Conservation (phyloP, 2,113 vertebrate genomes). For the Poicephalus meyeri region DNA sequence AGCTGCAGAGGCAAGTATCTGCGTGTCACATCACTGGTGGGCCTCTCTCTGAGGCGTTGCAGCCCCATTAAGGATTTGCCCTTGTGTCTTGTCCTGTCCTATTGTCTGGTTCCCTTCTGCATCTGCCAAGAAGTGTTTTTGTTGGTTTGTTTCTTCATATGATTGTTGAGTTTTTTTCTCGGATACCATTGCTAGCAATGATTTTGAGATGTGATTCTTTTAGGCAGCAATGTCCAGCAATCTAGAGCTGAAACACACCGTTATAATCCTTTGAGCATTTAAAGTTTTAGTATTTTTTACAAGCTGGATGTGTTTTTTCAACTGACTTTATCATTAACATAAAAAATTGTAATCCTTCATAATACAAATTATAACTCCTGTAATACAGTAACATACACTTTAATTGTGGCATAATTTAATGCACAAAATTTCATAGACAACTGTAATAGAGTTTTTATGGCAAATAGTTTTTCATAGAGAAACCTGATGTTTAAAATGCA, state of each 20-base stretch:
- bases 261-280: neutral
- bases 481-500: neutral
- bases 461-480: neutral
- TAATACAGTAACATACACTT: neutral
- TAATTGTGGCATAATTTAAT: neutral
- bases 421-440: neutral
- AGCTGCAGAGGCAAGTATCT: neutral
- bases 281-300: neutral
- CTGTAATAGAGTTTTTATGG: neutral
- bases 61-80: neutral
- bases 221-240: neutral
- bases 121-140: neutral
- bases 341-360: neutral
- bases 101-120: neutral
- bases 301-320: neutral
- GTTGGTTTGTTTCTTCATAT: neutral
- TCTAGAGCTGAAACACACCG: neutral
- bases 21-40: rapidly evolving
- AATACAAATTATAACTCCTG: neutral
- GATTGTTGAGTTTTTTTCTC: neutral
- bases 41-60: neutral
- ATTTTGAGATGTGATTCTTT: neutral
- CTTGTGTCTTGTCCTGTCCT: neutral
- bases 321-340: neutral
- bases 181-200: neutral